Evolutionary conservation across 1,140 invertebrate genomes (phyloP).

Genomic region (Eurytemora carolleeae): DNA sequence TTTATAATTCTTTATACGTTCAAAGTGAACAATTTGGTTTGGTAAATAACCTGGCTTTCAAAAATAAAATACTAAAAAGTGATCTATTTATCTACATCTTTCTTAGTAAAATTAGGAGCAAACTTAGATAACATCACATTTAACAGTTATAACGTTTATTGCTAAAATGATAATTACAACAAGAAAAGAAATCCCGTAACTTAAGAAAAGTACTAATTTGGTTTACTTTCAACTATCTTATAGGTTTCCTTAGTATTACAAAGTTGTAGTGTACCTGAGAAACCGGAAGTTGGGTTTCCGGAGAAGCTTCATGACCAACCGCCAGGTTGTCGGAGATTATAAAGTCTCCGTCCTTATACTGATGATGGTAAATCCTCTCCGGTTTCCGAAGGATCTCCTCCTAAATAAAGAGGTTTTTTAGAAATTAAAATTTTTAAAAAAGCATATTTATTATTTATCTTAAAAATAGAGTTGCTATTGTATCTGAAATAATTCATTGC

Average conservation of each 20-base stretch:
- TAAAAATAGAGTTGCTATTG: too few species aligned
- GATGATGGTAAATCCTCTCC: not conserved
- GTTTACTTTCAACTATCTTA: not conserved
- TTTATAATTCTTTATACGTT: too few species aligned
- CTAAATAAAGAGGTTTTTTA: too few species aligned
- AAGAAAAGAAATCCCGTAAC: not conserved
- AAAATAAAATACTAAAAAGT: too few species aligned
- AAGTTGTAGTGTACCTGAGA: conserved; percentile 23
- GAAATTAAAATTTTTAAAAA: too few species aligned
- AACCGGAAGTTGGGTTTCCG: conserved; percentile 25
- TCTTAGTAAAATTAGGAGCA: not conserved
- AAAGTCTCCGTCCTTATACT: not conserved
- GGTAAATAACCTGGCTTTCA: too few species aligned
- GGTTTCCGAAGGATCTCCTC: not conserved
- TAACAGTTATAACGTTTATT: not conserved
- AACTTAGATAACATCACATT: not conserved
- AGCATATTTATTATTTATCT: too few species aligned
- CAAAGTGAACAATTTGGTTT: too few species aligned
- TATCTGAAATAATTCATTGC: too few species aligned
- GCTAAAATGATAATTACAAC: not conserved
- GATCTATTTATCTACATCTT: too few species aligned
- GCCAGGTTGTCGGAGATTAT: conserved; percentile 23
- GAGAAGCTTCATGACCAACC: conserved; percentile 29
- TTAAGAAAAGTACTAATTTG: not conserved
- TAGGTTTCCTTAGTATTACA: not conserved